phyloP scores from a whole-genome alignment of 2,888 invertebrate species.

The Tiliacea aurago region DNA sequence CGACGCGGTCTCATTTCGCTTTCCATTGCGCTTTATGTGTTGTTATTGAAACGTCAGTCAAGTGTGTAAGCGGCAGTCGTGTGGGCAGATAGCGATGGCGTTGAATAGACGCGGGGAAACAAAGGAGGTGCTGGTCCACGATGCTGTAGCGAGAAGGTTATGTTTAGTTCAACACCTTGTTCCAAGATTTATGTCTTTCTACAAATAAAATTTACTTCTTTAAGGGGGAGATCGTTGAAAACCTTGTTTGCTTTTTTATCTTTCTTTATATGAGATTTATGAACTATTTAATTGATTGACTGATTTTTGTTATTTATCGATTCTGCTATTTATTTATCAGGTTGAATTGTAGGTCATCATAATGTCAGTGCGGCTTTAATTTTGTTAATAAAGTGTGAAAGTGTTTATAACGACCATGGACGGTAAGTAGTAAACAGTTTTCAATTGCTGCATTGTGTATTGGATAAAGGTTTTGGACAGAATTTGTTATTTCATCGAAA shows the following conservation, averaged over 20 bases:
- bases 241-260: not conserved
- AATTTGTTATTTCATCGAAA: no score
- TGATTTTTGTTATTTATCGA: no score
- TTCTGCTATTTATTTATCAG: no score
- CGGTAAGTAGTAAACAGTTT: no score
- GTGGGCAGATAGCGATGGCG: slow-evolving; percentile 41
- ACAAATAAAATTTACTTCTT: not conserved
- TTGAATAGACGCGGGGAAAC: slow-evolving; percentile 12
- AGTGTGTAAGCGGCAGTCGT: slow-evolving; percentile 40
- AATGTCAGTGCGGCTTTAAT: no score
- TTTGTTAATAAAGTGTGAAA: no score
- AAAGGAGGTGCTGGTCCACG: not conserved
- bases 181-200: not conserved
- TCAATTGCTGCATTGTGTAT: no score
- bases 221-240: not conserved
- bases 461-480: no score
- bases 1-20: slow-evolving; percentile 45
- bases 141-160: not conserved
- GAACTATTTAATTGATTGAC: not conserved
- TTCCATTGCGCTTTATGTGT: slow-evolving; percentile 46
- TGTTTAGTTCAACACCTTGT: not conserved
- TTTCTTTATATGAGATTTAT: not conserved
- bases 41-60: slow-evolving; percentile 59
- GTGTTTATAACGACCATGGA: no score
- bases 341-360: no score